Conservation (phyloP, 2,113 vertebrate genomes). For the Sphyrna mokarran region DNA sequence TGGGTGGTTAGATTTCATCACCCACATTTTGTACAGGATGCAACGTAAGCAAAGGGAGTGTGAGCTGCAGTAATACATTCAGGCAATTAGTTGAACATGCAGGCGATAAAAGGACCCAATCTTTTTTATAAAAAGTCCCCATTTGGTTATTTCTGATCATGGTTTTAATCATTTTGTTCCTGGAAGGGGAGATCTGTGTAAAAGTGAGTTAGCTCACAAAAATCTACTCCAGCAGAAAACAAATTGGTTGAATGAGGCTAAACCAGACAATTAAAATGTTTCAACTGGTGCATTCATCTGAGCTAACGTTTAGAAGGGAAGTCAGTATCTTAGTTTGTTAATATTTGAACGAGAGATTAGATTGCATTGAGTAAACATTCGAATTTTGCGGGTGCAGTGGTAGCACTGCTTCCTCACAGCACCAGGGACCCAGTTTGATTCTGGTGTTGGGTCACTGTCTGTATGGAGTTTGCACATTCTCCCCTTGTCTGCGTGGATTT, state of each 20-base stretch:
- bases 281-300: not conserved
- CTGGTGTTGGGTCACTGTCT: too few relatives aligned
- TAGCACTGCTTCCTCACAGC: too few relatives aligned
- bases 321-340: not conserved
- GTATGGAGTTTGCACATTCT: too few relatives aligned
- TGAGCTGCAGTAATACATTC: not conserved
- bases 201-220: not conserved
- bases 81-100: not conserved
- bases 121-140: not conserved
- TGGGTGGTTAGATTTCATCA: slow-evolving; percentile 11
- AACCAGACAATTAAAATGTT: not conserved
- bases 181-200: not conserved
- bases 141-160: not conserved
- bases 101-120: not conserved
- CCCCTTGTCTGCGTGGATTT: too few relatives aligned
- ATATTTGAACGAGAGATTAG: not conserved
- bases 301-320: not conserved
- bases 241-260: not conserved
- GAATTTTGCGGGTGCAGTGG: not conserved
- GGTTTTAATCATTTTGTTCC: not conserved
- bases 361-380: not conserved
- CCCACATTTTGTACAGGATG: not conserved
- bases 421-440: too few relatives aligned
- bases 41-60: not conserved
- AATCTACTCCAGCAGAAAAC: not conserved